Percentiles rank a stretch among this genome's conserved stretches.
Conservation (phyloP, 2,113 vertebrate genomes). For the Odocoileus hemionus region DNA sequence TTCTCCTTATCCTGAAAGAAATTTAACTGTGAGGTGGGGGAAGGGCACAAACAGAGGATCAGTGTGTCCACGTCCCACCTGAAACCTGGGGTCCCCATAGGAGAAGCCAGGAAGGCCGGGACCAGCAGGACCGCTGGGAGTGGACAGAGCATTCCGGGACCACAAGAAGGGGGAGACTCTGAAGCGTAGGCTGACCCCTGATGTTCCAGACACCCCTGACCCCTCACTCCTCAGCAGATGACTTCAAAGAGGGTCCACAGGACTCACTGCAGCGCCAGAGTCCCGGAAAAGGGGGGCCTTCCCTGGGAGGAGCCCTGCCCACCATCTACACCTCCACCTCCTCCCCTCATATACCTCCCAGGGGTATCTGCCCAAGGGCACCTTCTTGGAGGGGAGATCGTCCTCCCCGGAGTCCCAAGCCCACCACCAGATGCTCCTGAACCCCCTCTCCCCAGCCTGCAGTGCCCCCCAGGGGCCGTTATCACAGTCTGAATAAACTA, state of each 20-base stretch:
- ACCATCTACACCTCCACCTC: not conserved
- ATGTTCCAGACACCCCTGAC: accelerated
- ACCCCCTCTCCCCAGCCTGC: not conserved
- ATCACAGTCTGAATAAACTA: constrained; percentile 52
- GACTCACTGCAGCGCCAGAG: not conserved
- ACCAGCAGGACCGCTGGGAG: not conserved
- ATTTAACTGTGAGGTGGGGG: not conserved
- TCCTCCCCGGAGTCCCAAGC: not conserved
- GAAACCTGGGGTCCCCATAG: not conserved
- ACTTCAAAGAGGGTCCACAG: not conserved
- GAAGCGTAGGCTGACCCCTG: not conserved
- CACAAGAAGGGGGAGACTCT: not conserved
- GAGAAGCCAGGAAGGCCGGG: not conserved
- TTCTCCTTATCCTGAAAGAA: not conserved
- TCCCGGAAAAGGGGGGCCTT: no score
- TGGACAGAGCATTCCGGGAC: not conserved
- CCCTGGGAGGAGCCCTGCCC: not conserved
- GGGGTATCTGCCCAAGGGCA: no score
- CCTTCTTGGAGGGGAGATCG: not conserved
- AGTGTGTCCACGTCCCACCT: not conserved
- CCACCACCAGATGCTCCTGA: not conserved
- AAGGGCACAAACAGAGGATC: not conserved
- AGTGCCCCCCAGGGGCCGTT: not conserved
- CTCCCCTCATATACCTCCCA: no score
- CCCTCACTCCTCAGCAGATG: not conserved